Percentiles rank a stretch among this genome's conserved stretches.
Evolutionary conservation across 2,113 vertebrate species (phyloP).

Genomic region (Shinisaurus crocodilurus): DNA sequence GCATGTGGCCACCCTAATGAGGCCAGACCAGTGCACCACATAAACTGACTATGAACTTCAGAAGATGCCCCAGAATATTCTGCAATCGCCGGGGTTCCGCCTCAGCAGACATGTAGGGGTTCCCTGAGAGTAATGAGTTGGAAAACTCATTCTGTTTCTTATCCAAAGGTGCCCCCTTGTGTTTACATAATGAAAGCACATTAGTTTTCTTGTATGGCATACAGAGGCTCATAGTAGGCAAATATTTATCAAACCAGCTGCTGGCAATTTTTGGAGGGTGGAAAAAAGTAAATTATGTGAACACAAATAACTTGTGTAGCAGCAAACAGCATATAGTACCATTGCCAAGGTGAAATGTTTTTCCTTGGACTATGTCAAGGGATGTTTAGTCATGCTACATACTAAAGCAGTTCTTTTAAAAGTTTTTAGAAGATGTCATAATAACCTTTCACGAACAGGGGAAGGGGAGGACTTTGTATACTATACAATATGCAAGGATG

Average conservation of each 20-base stretch:
- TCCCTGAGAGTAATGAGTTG: too few species aligned
- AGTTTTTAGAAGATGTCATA: conserved; percentile 19
- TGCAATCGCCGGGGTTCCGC: too few species aligned
- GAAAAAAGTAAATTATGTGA: conserved; percentile 22
- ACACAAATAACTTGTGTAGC: conserved; percentile 12
- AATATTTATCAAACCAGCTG: conserved; percentile 1
- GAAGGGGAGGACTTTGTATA: rapidly evolving
- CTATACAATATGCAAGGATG: conserved; percentile 9
- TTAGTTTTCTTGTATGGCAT: not conserved
- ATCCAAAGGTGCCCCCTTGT: conserved; percentile 69
- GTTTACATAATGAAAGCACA: conserved; percentile 38
- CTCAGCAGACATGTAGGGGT: not conserved
- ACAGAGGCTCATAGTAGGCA: not conserved
- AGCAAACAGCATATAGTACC: not conserved
- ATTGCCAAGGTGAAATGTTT: not conserved
- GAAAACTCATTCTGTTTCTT: conserved; percentile 33
- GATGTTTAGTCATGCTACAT: conserved; percentile 23
- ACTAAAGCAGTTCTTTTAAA: conserved; percentile 15
- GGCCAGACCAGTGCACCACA: too few species aligned
- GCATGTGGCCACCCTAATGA: too few species aligned
- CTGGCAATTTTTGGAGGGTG: not conserved
- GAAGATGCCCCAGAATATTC: not conserved
- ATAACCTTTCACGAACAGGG: not conserved
- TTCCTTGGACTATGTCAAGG: not conserved
- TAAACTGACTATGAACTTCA: not conserved